Base-by-base conservation (phyloP, 2,888 invertebrate species). In the Tanaodytes sp. region DNA sequence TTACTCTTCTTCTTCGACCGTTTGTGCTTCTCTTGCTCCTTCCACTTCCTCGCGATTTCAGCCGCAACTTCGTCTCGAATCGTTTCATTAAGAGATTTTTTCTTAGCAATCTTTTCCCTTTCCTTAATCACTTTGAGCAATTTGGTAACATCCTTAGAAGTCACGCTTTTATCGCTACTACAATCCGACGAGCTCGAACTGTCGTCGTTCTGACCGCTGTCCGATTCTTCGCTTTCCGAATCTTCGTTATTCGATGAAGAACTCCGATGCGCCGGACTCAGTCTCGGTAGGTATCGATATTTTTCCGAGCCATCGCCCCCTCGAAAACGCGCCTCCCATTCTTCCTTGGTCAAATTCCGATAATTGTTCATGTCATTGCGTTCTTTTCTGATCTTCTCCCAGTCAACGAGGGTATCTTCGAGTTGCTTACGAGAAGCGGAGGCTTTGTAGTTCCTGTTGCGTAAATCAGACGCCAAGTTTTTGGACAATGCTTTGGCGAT, bases 281-380 rank as follows among this genome's bases (percentile, higher is more conserved):
- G 59, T 31, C 57, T 61, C 49, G 15, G 20, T 16, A 0, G 12
- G 33, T 16, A 57, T 0, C 51, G 54, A 18, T 2, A 0, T 20
- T 63, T 51, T 0, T 63, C 18, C 14, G 5, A 11, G 8, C 20
- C 18, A 1, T 68, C 49, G 4, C 48, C 12, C 15, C 62, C 43
- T 1, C 78, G 79, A 27, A 83, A 79, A 12, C 77, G 81, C 0
- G 81, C 82, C 9, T 84, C 83, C 84, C 84, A 84, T 48, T 84
- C 85, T 54, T 84, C 84, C 55, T 82, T 84, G 1, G 84, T 83
- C 8, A 84, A 66, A 61, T 84, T 84, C 4, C 84, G 73, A 33
- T 78, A 84, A 0, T 77, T 71, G 8, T 81, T 80, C 0, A 77
- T 72, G 45, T 81, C 80, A 4, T 81, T 79, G 2, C 73, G 75